These are phyloP conservation scores for Microctenopoma stevenorrisi DNA, from an alignment of 2,797 vertebrate genomes.

Conservation along the genomic window DNA sequence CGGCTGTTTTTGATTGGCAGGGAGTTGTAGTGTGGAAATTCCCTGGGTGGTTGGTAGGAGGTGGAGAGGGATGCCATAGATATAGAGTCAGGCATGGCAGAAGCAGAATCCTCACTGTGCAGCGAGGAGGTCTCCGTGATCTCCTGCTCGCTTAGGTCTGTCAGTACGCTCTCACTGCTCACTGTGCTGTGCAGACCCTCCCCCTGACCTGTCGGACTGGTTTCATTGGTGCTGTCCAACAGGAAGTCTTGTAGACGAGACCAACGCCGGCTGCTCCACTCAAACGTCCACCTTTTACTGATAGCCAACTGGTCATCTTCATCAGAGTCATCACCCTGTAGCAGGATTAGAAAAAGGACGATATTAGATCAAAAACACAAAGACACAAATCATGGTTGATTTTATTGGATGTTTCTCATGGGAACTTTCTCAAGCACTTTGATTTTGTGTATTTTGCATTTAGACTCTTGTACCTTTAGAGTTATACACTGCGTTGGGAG, in stretches of 20 bases:
- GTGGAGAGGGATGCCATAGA: constrained; percentile 78
- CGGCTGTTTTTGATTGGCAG: constrained; percentile 81
- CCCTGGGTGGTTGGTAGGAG: constrained; percentile 70
- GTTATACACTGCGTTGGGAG: too few relatives aligned
- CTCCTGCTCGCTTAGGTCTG: constrained; percentile 95
- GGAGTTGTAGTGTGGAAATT: constrained; percentile 80
- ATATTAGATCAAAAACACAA: not conserved
- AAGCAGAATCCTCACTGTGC: constrained; percentile 89
- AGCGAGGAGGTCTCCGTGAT: constrained; percentile 87
- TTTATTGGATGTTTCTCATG: not conserved
- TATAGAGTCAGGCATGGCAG: constrained; percentile 84
- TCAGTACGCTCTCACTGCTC: constrained; percentile 95
- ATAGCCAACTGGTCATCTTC: constrained; percentile 96
- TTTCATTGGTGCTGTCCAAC: constrained; percentile 80
- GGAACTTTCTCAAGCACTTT: not conserved
- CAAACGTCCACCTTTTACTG: constrained; percentile 98
- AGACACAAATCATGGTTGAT: not conserved
- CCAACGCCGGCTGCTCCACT: constrained; percentile 95
- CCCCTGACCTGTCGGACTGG: constrained; percentile 79
- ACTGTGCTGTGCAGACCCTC: constrained; percentile 87
- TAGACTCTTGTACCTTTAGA: too few relatives aligned
- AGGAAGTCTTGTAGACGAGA: constrained; percentile 92
- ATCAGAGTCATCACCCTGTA: constrained; percentile 95
- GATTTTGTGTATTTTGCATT: too few relatives aligned
- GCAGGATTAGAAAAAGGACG: constrained; percentile 6